Base-by-base conservation (phyloP, 2,113 vertebrate genomes). In the Aythya baeri region DNA sequence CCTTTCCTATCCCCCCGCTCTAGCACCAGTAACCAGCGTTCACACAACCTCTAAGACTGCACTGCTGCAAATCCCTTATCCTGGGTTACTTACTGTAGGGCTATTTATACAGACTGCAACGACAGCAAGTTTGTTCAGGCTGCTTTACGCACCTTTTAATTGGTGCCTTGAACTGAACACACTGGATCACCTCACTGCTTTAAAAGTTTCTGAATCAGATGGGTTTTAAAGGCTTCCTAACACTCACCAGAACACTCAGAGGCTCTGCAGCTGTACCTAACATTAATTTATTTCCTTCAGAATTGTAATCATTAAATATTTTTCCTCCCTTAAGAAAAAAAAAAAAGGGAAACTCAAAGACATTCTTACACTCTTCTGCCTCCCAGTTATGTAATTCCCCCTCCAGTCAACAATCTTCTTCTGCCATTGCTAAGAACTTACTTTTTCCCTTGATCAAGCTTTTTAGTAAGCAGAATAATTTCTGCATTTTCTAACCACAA, bases 161-260 rank as follows among this genome's bases (percentile, higher is more conserved):
- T 59, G 49, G 41, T 52, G 63, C 29, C 83, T 91, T 70, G 71
- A 13, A 73, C 26, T 13, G 25, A 89, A 66, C 16, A 31, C 21
- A 55, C 7, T 59, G 5, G 59, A 75, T 32, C 52, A 68, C 34
- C 11, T 62, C 81, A 71, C 34, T 41, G 43, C 17, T 57, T 84
- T 61, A 25, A 90, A 83, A 81, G 74, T 16, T 78, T 78, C 77
- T 75, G 18, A 87, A 44, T 12, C 49, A 75, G 20, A 82, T 3
- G 65, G 22, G 27, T 81, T 91, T 91, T 84, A 57, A 86, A 84
- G 70, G 83, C 57, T 31, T 94, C 44, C 65, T 86, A 81, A 83
- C 31, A n/a, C 18, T 54, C 44, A 71, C 22, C 81, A 18, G 9
- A 82, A 58, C 49, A 88, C 67, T 75, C 22, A 46, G 11, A 52